Conservation (phyloP, 2,113 vertebrate genomes). For the Caretta caretta region DNA sequence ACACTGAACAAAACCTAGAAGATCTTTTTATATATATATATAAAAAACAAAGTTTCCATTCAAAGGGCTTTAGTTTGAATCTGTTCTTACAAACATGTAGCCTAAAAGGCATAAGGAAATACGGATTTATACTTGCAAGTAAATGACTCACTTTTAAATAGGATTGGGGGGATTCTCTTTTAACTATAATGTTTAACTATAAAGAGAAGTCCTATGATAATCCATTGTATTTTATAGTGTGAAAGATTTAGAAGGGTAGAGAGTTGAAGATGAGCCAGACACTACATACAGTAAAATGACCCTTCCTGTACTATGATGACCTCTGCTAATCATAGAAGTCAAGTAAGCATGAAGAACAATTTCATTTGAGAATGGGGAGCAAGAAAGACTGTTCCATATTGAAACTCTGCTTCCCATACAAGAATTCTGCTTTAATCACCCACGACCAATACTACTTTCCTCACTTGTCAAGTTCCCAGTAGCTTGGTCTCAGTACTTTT, state of each 20-base stretch:
- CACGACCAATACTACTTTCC: background rate
- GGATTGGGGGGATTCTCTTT: background rate
- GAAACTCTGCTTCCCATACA: background rate
- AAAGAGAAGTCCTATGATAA: background rate
- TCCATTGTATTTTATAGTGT: background rate
- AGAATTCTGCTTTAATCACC: background rate
- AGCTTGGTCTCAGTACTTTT: background rate
- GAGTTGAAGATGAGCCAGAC: background rate
- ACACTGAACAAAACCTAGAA: constrained; percentile 9
- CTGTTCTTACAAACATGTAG: background rate
- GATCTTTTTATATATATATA: background rate
- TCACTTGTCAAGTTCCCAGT: background rate
- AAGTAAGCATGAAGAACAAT: background rate
- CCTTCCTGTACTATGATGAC: background rate
- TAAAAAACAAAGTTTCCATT: background rate
- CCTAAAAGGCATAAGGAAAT: background rate
- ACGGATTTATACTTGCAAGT: background rate
- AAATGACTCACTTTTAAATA: background rate
- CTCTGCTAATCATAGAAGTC: background rate
- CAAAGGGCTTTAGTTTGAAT: background rate
- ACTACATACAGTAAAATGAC: background rate
- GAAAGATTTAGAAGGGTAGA: background rate
- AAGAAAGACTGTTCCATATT: background rate
- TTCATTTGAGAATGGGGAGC: background rate
- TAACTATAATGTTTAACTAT: background rate